phyloP scores from a whole-genome alignment of 2,113 vertebrate species.

The Catagonus wagneri region DNA sequence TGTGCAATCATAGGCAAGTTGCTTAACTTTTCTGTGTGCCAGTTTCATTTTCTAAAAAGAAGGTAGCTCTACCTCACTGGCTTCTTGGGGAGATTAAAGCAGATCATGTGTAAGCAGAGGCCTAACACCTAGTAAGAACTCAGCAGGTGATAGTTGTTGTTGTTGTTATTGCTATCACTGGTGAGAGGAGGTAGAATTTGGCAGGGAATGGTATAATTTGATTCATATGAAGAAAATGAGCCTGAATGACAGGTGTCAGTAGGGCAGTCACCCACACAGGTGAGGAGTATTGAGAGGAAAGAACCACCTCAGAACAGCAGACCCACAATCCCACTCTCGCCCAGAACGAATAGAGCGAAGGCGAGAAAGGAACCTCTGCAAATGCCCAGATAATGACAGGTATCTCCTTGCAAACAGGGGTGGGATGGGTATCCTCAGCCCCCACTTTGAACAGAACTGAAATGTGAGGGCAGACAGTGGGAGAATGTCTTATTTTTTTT shows the following conservation, averaged over 20 bases:
- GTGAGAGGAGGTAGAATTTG: background rate
- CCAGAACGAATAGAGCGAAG: background rate
- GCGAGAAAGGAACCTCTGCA: background rate
- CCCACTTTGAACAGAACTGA: background rate
- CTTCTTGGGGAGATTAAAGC: constrained; percentile 18
- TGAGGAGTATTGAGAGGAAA: background rate
- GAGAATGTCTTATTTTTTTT: background rate
- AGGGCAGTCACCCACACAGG: too few species aligned
- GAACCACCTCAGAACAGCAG: background rate
- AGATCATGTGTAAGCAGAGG: background rate
- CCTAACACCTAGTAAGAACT: background rate
- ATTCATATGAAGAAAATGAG: background rate
- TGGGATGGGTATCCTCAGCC: background rate
- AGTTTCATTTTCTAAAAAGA: constrained; percentile 46
- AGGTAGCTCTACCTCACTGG: background rate
- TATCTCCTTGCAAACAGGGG: background rate
- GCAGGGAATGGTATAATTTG: background rate
- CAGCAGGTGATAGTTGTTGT: background rate
- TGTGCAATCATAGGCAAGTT: background rate
- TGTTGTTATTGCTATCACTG: background rate
- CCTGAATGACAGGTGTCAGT: background rate
- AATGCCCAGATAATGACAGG: background rate
- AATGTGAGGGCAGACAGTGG: background rate
- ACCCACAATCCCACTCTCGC: background rate
- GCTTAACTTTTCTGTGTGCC: background rate